Conservation (phyloP, 35 echinoderm and acorn worm species). For the Lytechinus pictus region DNA sequence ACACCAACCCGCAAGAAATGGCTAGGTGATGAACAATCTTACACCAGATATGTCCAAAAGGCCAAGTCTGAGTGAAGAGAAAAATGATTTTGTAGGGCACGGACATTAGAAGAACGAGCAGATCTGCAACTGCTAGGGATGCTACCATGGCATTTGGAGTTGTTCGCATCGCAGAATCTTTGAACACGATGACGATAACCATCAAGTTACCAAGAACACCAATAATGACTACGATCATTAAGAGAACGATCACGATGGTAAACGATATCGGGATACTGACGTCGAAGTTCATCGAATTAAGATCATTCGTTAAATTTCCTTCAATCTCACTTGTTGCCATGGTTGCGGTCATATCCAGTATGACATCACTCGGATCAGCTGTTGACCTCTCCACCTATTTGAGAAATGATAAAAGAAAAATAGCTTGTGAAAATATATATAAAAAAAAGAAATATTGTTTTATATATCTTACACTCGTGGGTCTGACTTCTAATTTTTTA, state of each 20-base stretch:
- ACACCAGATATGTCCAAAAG: slow-evolving; percentile 63
- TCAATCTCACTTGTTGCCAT: not conserved
- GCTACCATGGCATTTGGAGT: slow-evolving; percentile 88
- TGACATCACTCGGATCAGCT: not conserved
- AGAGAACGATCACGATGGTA: slow-evolving; percentile 51
- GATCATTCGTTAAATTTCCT: not conserved
- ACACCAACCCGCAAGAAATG: slow-evolving; percentile 70
- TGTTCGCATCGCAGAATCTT: slow-evolving; percentile 80
- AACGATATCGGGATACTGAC: not conserved
- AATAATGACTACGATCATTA: slow-evolving; percentile 60
- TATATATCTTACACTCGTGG: too few relatives aligned
- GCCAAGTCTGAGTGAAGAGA: slow-evolving; percentile 45
- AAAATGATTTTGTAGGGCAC: slow-evolving; percentile 72
- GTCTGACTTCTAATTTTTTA: too few relatives aligned
- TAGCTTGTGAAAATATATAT: not conserved
- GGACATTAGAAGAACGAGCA: slow-evolving; percentile 70
- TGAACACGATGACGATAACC: slow-evolving; percentile 75
- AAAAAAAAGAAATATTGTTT: not conserved
- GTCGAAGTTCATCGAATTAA: not conserved
- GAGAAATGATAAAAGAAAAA: not conserved
- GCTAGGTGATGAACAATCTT: slow-evolving; percentile 65
- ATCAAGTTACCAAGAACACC: slow-evolving; percentile 85
- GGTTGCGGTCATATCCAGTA: not conserved
- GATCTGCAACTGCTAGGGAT: slow-evolving; percentile 86
- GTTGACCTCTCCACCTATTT: not conserved